These are phyloP conservation scores for Ictidomys tridecemlineatus DNA, from an alignment of 2,113 vertebrate genomes.

Conservation along the genomic window DNA sequence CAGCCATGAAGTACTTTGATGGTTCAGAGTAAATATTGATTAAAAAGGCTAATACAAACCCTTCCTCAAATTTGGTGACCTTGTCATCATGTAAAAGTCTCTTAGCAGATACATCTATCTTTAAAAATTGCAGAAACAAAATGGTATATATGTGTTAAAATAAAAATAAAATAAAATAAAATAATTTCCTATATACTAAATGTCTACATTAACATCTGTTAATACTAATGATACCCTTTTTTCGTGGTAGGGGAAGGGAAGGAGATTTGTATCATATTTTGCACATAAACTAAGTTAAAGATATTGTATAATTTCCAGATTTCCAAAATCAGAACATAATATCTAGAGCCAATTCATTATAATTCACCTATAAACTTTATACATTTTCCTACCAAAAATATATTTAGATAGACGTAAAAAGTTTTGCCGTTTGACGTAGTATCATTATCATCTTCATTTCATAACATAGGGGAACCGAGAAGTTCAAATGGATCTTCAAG, in stretches of 20 bases:
- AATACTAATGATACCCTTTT: not conserved
- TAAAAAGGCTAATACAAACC: not conserved
- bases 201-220: not conserved
- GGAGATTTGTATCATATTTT: not conserved
- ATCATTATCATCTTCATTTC: not conserved
- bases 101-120: not conserved
- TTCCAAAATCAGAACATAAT: not conserved
- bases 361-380: not conserved
- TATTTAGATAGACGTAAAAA: not conserved
- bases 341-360: not conserved
- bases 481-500: not conserved
- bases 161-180: not conserved
- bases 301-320: not conserved
- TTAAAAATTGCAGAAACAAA: not conserved
- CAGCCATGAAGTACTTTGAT: constrained; percentile 1
- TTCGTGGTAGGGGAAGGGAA: not conserved
- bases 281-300: not conserved
- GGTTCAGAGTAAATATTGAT: not conserved
- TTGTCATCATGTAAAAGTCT: not conserved
- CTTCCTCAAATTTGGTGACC: not conserved
- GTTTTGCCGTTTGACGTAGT: not conserved
- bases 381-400: not conserved
- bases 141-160: not conserved
- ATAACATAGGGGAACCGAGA: not conserved
- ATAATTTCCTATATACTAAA: not conserved